Evolutionary conservation across 1,140 invertebrate genomes (phyloP), one percentile per base, ranked within the genome.

Genomic region (Apocrypta bakeri): DNA sequence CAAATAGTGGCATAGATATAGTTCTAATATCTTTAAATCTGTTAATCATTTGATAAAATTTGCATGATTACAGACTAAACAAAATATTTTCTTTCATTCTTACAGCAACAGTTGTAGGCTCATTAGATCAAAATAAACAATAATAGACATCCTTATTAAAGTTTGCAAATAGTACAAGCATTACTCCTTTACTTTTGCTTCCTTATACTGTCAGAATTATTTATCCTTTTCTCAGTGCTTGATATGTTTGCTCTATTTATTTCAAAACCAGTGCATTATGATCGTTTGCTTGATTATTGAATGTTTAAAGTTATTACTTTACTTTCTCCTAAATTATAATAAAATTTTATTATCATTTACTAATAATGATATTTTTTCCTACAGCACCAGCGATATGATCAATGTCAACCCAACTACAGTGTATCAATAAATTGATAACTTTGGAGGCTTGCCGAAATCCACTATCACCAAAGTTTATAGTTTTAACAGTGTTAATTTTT

Each of bases 341-440:
- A 83, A 37, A 37, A 4, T 71, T 84, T 64, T 72, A 75, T 11
- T 21, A 77, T 68, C 31, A 69, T 68, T 89, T 17, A 37, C 37
- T 63, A 31, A 37, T 84, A 79, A 61, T 74, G 63, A 84, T 84
- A 87, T 89, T 89, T 88, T 88, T 86, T 83, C 95, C 94, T 82
- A 48, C 93, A 96, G 96, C 88, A 95, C 94, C 80, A 95, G 94
- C 84, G 96, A 96, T 90, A 96, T 96, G 95, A 96, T 96, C 84
- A 96, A 96, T 90, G 95, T 96, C 21, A 96, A 95, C 88, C 95
- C 95, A 40, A 93, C 95, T 78, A 96, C 96, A 37, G 94, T 95
- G 21, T 96, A 96, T 88, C 92, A 93, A 83, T 93, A 84, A 89
- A 80, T 75, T 8, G 4, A 78, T 61, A 31, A 56, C 33, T 81